Conservation (phyloP, 2,888 invertebrate species). For the Cepaea hortensis region DNA sequence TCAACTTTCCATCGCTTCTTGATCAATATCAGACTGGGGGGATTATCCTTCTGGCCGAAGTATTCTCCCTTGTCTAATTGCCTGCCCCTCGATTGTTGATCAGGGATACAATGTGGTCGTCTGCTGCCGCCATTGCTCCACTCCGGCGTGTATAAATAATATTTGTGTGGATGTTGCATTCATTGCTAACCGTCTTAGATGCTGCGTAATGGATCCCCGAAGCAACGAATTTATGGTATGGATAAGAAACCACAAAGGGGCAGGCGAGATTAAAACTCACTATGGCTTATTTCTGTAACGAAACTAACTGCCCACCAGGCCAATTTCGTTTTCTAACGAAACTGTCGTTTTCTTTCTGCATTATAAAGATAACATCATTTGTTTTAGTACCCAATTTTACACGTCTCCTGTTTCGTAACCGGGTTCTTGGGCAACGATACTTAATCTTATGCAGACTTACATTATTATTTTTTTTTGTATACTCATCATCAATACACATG, state of each 20-base stretch:
- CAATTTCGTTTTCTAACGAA: background rate
- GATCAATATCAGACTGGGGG: slow-evolving; percentile 13
- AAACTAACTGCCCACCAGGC: background rate
- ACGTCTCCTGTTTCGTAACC: too few relatives aligned
- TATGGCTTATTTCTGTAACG: background rate
- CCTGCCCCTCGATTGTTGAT: slow-evolving; percentile 16
- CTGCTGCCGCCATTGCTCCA: background rate
- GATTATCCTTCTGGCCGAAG: slow-evolving; percentile 13
- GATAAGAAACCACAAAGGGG: background rate
- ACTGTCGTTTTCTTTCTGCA: too few relatives aligned
- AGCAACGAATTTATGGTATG: background rate
- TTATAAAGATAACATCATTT: background rate
- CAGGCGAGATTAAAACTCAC: background rate
- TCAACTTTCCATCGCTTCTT: background rate
- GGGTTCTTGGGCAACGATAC: too few relatives aligned
- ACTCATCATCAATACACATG: too few relatives aligned
- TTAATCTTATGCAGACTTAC: too few relatives aligned
- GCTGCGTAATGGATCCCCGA: background rate
- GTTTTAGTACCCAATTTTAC: background rate
- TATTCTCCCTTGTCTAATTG: slow-evolving; percentile 28
- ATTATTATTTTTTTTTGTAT: too few relatives aligned
- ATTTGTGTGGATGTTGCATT: background rate
- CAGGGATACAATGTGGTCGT: slow-evolving; percentile 5
- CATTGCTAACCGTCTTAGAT: background rate
- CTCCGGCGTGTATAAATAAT: background rate